phyloP scores from a whole-genome alignment of 2,113 vertebrate species.

The Alosa alosa region DNA sequence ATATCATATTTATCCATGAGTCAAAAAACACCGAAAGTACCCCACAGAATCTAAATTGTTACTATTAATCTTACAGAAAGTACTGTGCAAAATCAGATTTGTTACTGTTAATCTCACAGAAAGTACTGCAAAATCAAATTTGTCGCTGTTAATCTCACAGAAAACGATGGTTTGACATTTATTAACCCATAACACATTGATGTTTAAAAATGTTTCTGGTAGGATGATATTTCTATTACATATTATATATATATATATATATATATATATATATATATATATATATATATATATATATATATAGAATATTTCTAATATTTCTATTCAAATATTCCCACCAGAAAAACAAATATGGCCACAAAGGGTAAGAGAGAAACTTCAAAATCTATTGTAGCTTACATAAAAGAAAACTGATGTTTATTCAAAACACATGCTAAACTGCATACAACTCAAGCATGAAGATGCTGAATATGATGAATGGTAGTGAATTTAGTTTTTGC shows the following conservation, averaged over 20 bases:
- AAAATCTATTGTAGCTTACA: neutral
- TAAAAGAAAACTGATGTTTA: neutral
- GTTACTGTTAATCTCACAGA: neutral
- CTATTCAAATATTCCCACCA: neutral
- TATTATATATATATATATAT: no score
- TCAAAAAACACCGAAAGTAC: neutral
- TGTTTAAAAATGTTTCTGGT: neutral
- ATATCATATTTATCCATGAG: neutral
- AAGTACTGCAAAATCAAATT: no score
- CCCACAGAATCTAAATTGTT: neutral
- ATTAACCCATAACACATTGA: neutral
- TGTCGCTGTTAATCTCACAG: neutral
- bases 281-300: no score
- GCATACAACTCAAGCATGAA: neutral
- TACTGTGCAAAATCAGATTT: no score
- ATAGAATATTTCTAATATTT: neutral
- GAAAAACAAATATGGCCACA: neutral
- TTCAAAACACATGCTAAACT: neutral
- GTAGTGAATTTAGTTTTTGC: neutral
- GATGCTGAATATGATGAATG: neutral
- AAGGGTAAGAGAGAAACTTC: neutral
- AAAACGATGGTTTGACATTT: neutral
- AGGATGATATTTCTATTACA: neutral
- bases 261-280: no score
- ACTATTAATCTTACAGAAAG: neutral